Evolutionary conservation across 2,888 invertebrate species (phyloP), one percentile per base, ranked within the genome.

Genomic region (Tetrapedia diversipes): DNA sequence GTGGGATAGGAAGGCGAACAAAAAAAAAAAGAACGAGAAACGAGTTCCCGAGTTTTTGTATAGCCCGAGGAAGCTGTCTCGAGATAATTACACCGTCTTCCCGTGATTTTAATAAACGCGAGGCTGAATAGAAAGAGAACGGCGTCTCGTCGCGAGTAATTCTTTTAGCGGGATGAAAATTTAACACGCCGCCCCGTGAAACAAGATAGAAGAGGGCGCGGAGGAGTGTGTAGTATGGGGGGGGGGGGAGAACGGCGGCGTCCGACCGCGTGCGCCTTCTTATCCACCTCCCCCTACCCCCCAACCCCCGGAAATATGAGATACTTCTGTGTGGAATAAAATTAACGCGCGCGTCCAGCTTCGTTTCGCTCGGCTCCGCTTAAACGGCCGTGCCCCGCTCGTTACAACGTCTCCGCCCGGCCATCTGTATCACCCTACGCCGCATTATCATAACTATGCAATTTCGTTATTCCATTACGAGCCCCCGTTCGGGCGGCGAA

Each of bases 91-190:
- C 63, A 60, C 61, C 60, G 70, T 68, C 72, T 71, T 73, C 32
- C 66, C 56, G 60, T 75, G 80, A 79, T 80, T 79, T 75, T 64
- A 79, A 80, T 70, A 71, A 75, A 75, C 79, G 70, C 57, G 51
- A 11, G 59, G 32, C 11, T 60, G 79, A 79, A 70, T 75, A 47
- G 71, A 68, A 75, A 74, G 59, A 59, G 60, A 56, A 51, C 39
- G 32, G 47, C 49, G 61, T 70, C 66, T 66, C 59, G 78, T 59
- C 59, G 49, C 60, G 32, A 41, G 69, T 64, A 78, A 79, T 79
- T 79, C 71, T 78, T 70, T 79, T 65, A 66, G 63, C 59, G 60
- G 64, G 29, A 79, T 79, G 72, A 72, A 79, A 72, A 68, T 79
- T 77, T 68, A 61, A 77, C 49, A 32, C 51, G 66, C 27, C 64